Conservation (phyloP, 2,888 invertebrate species). For the Rhynchonema sp. region DNA sequence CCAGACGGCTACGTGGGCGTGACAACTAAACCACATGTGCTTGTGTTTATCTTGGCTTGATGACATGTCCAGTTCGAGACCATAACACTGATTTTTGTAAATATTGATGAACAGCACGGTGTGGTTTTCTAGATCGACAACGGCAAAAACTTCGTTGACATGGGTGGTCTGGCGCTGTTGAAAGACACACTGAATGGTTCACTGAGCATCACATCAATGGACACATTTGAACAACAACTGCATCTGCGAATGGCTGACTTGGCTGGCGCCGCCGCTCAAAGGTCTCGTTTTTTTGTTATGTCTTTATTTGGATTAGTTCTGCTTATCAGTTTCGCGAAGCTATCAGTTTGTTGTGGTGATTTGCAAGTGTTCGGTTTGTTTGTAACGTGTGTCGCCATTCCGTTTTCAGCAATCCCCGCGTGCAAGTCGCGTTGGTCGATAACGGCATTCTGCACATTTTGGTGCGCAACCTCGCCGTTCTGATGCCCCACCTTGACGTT, state of each 20-base stretch:
- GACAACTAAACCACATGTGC: no score
- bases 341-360: no score
- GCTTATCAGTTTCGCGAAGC: no score
- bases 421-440: constrained; percentile 48
- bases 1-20: no score
- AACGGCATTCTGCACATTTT: constrained; percentile 45
- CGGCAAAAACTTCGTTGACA: constrained; percentile 43
- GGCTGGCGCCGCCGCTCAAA: constrained; percentile 6
- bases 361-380: background rate
- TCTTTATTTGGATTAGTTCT: no score
- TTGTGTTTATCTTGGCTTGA: no score
- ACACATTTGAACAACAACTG: background rate
- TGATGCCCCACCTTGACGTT: background rate
- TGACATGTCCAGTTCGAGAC: no score
- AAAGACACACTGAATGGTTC: constrained; percentile 43
- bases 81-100: no score
- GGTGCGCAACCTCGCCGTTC: constrained; percentile 30
- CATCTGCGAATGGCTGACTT: background rate
- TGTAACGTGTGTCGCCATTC: background rate
- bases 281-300: no score
- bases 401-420: constrained; percentile 44
- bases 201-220: background rate
- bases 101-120: no score
- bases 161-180: constrained; percentile 36
- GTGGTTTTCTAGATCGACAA: constrained; percentile 42